Base-by-base conservation (phyloP, 2,888 invertebrate genomes). In the Timema podura region DNA sequence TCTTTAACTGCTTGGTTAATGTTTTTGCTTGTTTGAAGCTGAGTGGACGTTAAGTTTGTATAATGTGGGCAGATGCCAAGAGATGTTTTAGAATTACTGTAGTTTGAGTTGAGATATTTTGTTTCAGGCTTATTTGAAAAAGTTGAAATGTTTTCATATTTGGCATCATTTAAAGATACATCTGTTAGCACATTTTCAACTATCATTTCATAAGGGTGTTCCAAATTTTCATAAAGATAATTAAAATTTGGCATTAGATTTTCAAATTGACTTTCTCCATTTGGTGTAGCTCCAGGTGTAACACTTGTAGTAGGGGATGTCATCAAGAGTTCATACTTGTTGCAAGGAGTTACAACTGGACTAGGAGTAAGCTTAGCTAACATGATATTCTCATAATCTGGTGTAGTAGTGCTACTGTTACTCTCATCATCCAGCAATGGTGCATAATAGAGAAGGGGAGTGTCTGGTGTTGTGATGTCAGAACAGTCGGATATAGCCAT, bases 401-500 rank as follows among this genome's bases (percentile, higher is more conserved):
- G 72, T 13, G 72, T 70, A 61, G 70, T 65, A 30, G 72, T 71
- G 10, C 47, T 65, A 16, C 67, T 67, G 47, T 68, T 70, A 61
- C 64, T 68, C 47, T 73, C 68, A n/a, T 70, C 69, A 65, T 76
- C 76, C 61, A 76, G 75, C 57, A 77, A 72, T 7, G 76, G 76
- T 47, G 76, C 74, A 72, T 78, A 77, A 49, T 72, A 69, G 46
- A 74, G 73, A 11, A 74, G 74, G 11, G 76, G 76, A 30, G 76
- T 76, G 16, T 76, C 76, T 8, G 76, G 76, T 9, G 76, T 76
- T n/a, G 77, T 76, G 57, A 74, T 70, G 48, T 75, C 76, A 57
- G 76, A 76, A 54, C 75, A 74, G 57, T 79, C 79, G 1, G 78
- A 78, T 15, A 75, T 76, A 1, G 78, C 76, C 5, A 76, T 76